Evolutionary conservation across 2,113 vertebrate genomes (phyloP).

Genomic region (Oreochromis niloticus): DNA sequence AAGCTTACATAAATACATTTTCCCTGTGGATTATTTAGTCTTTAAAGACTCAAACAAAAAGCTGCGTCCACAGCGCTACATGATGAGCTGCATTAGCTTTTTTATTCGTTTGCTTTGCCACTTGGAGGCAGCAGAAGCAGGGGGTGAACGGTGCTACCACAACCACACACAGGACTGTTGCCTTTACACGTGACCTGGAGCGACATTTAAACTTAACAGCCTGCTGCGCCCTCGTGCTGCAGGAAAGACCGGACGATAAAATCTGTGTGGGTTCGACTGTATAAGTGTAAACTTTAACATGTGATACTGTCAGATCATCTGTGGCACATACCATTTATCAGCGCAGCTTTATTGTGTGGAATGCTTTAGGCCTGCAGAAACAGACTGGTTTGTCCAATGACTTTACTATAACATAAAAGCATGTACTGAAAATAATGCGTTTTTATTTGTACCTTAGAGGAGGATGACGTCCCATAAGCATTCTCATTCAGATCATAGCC

Average conservation of each 20-base stretch:
- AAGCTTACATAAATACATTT: not conserved
- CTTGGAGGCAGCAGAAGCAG: not conserved
- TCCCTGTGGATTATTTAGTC: not conserved
- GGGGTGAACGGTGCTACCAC: not conserved
- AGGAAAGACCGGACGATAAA: not conserved
- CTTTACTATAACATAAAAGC: not conserved
- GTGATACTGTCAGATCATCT: not conserved
- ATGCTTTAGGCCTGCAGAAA: not conserved
- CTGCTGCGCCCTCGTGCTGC: not conserved
- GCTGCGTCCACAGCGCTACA: not conserved
- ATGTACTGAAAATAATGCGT: not conserved
- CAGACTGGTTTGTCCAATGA: not conserved
- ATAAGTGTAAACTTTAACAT: not conserved
- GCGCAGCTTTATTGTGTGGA: not conserved
- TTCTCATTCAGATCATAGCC: not conserved
- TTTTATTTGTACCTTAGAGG: not conserved
- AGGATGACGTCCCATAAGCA: not conserved
- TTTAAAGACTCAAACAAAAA: not conserved
- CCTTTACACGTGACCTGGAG: not conserved
- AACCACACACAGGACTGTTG: not conserved
- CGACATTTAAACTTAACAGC: not conserved
- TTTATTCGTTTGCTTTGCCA: not conserved
- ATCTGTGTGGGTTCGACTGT: not conserved
- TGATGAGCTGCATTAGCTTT: not conserved
- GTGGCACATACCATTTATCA: not conserved